These are phyloP conservation scores for Goniozus legneri DNA, from an alignment of 1,140 invertebrate genomes.

Conservation along the genomic window DNA sequence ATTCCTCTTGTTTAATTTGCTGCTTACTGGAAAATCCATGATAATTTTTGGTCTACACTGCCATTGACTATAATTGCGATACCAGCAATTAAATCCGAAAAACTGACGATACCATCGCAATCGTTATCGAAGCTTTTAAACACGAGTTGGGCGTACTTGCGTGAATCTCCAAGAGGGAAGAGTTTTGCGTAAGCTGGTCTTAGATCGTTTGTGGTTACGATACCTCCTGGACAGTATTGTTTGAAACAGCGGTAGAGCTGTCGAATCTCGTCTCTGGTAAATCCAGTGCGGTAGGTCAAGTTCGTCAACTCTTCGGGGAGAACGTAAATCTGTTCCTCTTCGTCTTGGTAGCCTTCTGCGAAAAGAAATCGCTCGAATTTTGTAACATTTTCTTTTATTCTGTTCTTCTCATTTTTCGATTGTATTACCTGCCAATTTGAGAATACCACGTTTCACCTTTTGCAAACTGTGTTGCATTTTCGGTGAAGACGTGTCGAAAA, in stretches of 20 bases:
- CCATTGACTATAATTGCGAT: slow-evolving; percentile 36
- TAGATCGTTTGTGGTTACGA: slow-evolving; percentile 29
- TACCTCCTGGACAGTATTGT: slow-evolving; percentile 38
- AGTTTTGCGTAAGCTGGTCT: slow-evolving; percentile 40
- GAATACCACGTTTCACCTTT: slow-evolving; percentile 41
- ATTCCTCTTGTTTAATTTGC: too few species aligned
- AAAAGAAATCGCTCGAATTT: too few species aligned
- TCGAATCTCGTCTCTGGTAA: slow-evolving; percentile 37
- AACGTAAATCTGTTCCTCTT: slow-evolving; percentile 22
- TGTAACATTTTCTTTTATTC: neutral
- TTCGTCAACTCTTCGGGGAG: slow-evolving; percentile 30
- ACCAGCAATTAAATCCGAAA: slow-evolving; percentile 34
- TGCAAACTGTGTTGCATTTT: slow-evolving; percentile 40
- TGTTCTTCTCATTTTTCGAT: neutral
- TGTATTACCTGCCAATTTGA: slow-evolving; percentile 37
- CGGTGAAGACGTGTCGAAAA: too few species aligned
- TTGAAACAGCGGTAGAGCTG: slow-evolving; percentile 42
- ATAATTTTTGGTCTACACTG: slow-evolving; percentile 35
- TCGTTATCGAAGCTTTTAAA: slow-evolving; percentile 41
- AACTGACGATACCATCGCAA: slow-evolving; percentile 38
- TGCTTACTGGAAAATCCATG: slow-evolving; percentile 43
- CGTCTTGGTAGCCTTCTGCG: slow-evolving; percentile 20
- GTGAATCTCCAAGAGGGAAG: slow-evolving; percentile 40
- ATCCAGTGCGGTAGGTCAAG: slow-evolving; percentile 33
- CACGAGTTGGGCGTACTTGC: slow-evolving; percentile 38